A percentile compares a stretch with the other conserved stretches of the same genome.
phyloP scores from a whole-genome alignment of 2,888 invertebrate species.

The Loripinus fragilis region DNA sequence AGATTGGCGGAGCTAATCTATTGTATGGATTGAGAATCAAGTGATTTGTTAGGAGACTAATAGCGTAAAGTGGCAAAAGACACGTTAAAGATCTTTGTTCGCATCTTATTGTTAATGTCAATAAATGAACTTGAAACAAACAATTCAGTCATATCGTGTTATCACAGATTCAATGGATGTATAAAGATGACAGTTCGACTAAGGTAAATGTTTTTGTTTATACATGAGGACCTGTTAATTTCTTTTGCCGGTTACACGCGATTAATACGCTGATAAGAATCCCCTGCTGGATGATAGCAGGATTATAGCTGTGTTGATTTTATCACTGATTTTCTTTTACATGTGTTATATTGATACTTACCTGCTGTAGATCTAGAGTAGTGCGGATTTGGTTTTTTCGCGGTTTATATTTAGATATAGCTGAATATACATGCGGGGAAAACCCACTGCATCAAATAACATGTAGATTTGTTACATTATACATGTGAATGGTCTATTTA shows the following conservation, averaged over 20 bases:
- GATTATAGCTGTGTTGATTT: not conserved
- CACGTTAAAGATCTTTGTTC: slow-evolving; percentile 62
- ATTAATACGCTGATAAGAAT: slow-evolving; percentile 15
- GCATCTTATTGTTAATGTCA: slow-evolving; percentile 34
- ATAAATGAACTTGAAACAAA: slow-evolving; percentile 26
- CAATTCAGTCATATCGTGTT: not conserved
- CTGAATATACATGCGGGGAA: not conserved
- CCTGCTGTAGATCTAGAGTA: not conserved
- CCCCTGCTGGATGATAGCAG: slow-evolving; percentile 7
- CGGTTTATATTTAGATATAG: slow-evolving; percentile 6
- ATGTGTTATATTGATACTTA: not conserved
- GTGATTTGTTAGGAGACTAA: slow-evolving; percentile 61
- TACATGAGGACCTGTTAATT: slow-evolving; percentile 18
- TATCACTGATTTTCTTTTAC: not conserved
- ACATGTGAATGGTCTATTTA: too few species aligned
- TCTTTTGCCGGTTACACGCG: slow-evolving; percentile 18
- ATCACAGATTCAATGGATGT: not conserved
- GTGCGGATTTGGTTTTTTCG: not conserved
- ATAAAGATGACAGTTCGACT: not conserved
- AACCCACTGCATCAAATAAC: not conserved
- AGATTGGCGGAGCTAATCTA: slow-evolving; percentile 49
- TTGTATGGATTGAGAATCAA: slow-evolving; percentile 63
- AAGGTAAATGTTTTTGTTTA: slow-evolving; percentile 18
- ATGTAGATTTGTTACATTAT: too few species aligned
- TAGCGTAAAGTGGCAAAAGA: slow-evolving; percentile 63